Conservation (phyloP, 2,797 vertebrate species). For the Chaetodon trifasciatus region DNA sequence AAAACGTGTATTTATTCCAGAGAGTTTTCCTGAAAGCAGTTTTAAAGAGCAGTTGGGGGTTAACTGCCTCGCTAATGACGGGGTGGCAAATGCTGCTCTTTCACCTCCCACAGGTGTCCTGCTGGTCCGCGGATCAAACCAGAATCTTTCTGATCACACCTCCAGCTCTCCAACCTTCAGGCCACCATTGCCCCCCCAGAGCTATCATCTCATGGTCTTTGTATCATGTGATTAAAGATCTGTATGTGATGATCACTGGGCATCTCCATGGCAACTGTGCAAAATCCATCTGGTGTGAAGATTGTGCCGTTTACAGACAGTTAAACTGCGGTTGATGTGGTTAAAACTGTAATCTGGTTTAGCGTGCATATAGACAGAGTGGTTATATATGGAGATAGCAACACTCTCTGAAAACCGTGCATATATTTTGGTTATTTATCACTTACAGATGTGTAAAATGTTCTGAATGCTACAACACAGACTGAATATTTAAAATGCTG, state of each 20-base stretch:
- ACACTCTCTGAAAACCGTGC: background rate
- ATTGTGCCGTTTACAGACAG: background rate
- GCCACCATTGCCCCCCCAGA: background rate
- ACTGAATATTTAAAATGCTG: background rate
- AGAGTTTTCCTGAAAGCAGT: background rate
- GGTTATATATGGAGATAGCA: background rate
- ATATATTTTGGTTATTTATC: background rate
- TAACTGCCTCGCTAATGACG: background rate
- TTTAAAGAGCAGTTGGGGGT: background rate
- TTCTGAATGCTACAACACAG: background rate
- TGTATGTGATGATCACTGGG: background rate
- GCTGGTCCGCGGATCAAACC: background rate
- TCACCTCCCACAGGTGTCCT: background rate
- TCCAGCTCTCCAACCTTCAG: background rate
- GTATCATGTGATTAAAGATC: background rate
- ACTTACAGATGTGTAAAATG: background rate
- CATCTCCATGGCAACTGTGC: background rate
- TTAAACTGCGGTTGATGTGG: background rate
- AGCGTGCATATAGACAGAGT: background rate
- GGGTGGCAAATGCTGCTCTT: background rate
- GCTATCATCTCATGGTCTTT: background rate
- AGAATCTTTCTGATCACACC: background rate
- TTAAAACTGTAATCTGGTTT: background rate
- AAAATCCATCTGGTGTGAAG: slow-evolving; percentile 5
- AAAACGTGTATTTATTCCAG: background rate